Percentiles rank a stretch among this genome's conserved stretches.
Conservation (phyloP, 2,113 vertebrate genomes). For the Danionella cerebrum region DNA sequence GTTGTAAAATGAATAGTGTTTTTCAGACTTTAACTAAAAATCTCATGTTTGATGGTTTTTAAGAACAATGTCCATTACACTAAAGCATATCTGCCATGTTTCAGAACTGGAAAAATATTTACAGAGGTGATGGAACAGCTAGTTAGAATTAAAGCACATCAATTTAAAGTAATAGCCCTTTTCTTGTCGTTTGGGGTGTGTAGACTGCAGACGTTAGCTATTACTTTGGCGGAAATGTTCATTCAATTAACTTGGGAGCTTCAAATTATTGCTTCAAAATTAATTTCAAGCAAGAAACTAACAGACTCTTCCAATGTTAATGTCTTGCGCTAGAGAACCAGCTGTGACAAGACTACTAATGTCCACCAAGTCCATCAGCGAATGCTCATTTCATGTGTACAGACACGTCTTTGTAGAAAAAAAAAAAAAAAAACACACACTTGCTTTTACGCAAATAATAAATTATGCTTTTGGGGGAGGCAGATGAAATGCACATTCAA, state of each 20-base stretch:
- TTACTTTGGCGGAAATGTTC: neutral
- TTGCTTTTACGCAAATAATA: too few species aligned
- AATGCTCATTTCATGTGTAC: neutral
- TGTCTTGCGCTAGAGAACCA: neutral
- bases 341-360: neutral
- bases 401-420: neutral
- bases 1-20: too few species aligned
- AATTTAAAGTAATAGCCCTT: conserved; percentile 1
- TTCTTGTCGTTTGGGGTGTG: neutral
- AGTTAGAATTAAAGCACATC: neutral
- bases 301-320: conserved; percentile 2
- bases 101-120: neutral
- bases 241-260: conserved; percentile 18
- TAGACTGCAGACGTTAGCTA: neutral
- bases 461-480: too few species aligned
- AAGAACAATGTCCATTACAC: too few species aligned
- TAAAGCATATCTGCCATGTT: too few species aligned
- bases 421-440: neutral
- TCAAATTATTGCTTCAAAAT: conserved; percentile 12
- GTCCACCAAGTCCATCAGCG: neutral
- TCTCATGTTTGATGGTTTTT: too few species aligned
- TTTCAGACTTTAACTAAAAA: too few species aligned
- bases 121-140: neutral
- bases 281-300: neutral
- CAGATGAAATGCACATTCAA: too few species aligned